Evolutionary conservation across 35 echinoderm and acorn worm species (phyloP).

Genomic region (Ophiothrix spiculata): DNA sequence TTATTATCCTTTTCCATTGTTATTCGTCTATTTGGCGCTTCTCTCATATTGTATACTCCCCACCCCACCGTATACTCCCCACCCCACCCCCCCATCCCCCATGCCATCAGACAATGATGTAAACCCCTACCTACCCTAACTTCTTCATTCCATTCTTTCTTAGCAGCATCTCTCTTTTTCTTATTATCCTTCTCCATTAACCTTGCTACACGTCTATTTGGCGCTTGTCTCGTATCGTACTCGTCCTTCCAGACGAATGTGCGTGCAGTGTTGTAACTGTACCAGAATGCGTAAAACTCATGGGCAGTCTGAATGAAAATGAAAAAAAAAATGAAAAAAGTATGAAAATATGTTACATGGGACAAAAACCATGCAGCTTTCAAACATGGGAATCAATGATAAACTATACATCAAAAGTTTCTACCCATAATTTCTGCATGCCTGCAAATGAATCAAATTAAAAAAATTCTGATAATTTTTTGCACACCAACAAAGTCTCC

Average conservation of each 20-base stretch:
- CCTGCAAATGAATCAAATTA: no score
- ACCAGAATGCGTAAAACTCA: conserved; percentile 87
- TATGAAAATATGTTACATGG: no score
- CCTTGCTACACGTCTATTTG: conserved; percentile 67
- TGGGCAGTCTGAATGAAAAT: conserved; percentile 59
- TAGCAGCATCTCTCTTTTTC: conserved; percentile 87
- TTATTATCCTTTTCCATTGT: conserved; percentile 99
- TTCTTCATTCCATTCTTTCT: conserved; percentile 91
- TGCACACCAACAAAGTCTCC: no score
- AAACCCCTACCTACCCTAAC: conserved; percentile 81
- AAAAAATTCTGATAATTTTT: no score
- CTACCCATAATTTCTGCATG: no score
- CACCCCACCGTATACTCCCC: conserved; percentile 97
- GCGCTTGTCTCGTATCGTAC: conserved; percentile 81
- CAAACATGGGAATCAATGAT: no score
- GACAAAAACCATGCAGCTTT: no score
- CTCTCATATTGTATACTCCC: conserved; percentile 80
- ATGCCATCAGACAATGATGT: background rate
- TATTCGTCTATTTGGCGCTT: conserved; percentile 72
- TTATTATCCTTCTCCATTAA: conserved; percentile 99
- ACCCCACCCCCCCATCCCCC: no score
- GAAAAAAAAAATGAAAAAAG: background rate
- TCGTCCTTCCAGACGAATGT: conserved; percentile 92
- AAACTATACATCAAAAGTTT: no score
- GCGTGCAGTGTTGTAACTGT: conserved; percentile 76